These are phyloP conservation scores for Pterocles orientalis DNA, from an alignment of 2,113 vertebrate species.

Conservation along the genomic window DNA sequence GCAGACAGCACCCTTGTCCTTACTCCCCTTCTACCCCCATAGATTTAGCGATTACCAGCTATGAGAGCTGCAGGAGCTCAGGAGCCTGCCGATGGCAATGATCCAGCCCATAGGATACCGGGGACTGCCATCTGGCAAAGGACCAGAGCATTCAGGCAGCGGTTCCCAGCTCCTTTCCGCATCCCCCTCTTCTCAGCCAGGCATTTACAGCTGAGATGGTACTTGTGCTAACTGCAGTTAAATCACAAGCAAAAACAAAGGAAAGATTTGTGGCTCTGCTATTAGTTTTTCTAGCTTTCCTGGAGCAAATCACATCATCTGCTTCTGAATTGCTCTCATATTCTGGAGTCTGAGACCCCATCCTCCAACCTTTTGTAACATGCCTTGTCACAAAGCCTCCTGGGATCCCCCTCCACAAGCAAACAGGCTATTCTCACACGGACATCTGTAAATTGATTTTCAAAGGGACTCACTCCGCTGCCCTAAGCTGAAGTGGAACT, in stretches of 20 bases:
- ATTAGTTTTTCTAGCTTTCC: background rate
- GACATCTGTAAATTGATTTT: background rate
- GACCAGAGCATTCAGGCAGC: background rate
- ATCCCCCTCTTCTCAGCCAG: background rate
- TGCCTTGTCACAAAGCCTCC: background rate
- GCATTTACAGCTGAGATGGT: background rate
- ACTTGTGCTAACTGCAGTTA: background rate
- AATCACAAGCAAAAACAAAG: background rate
- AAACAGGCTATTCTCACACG: background rate
- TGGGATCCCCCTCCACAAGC: background rate
- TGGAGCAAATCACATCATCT: background rate
- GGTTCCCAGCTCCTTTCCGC: background rate
- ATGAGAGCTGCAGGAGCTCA: accelerated
- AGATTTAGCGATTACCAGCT: background rate
- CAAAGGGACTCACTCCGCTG: background rate
- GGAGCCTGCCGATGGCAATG: background rate
- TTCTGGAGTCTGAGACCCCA: background rate
- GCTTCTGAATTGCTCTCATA: background rate
- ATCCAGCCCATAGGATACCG: background rate
- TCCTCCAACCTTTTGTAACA: background rate
- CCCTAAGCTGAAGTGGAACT: background rate
- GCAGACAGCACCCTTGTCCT: background rate
- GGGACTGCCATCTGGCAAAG: background rate
- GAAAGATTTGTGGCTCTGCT: background rate
- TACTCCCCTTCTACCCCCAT: background rate